These are phyloP conservation scores for Muscidifurax raptorellus DNA, from an alignment of 1,140 invertebrate species.

Conservation along the genomic window DNA sequence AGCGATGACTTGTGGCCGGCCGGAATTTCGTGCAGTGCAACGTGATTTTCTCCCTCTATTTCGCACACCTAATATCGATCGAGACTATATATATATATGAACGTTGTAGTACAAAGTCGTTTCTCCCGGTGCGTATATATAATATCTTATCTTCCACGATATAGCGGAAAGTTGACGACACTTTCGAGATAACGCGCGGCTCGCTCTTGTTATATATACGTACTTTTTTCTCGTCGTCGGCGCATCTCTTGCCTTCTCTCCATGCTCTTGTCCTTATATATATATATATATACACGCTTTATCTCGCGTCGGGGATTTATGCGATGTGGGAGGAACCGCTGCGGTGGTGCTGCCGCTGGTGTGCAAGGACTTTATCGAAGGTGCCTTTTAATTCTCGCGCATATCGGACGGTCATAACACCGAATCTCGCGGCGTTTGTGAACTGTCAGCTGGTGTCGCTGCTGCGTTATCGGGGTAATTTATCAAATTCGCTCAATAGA, in stretches of 20 bases:
- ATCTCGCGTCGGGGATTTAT: too few species aligned
- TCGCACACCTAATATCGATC: background rate
- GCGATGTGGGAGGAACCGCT: too few species aligned
- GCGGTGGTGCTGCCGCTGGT: too few species aligned
- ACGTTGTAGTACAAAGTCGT: background rate
- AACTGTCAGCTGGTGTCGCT: background rate
- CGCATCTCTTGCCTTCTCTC: background rate
- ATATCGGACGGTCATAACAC: background rate
- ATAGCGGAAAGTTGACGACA: slow-evolving; percentile 1
- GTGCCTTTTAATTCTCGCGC: too few species aligned
- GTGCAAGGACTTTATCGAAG: too few species aligned
- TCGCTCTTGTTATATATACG: background rate
- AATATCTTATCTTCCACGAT: slow-evolving; percentile 6
- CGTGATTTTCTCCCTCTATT: background rate
- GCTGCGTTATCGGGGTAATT: background rate
- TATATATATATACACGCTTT: too few species aligned
- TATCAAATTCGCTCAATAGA: background rate
- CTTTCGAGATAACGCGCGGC: background rate
- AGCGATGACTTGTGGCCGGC: background rate
- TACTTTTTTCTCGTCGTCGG: background rate
- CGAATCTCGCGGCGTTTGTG: background rate
- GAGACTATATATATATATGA: background rate
- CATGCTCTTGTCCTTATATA: background rate
- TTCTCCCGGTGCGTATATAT: background rate
- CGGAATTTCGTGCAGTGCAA: background rate